Percentiles rank a stretch among this genome's conserved stretches.
These are phyloP conservation scores for Hyles lineata DNA, from an alignment of 2,888 invertebrate species.

Conservation along the genomic window DNA sequence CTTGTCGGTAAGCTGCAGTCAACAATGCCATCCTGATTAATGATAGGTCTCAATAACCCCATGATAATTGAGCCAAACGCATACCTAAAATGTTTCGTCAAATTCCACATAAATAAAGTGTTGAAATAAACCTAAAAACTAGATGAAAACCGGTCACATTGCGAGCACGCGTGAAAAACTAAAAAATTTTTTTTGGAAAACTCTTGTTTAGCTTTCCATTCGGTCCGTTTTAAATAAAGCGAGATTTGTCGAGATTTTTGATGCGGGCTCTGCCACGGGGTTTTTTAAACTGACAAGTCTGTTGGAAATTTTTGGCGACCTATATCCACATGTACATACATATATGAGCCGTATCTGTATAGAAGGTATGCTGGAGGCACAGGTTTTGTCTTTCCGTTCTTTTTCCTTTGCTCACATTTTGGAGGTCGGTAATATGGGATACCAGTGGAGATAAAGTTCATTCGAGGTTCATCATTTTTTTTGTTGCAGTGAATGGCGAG, in stretches of 20 bases:
- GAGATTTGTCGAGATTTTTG: not conserved
- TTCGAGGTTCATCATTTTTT: too few species aligned
- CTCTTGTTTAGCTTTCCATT: conserved; percentile 11
- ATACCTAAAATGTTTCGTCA: too few species aligned
- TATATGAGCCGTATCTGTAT: not conserved
- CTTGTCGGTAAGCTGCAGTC: too few species aligned
- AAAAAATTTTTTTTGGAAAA: not conserved
- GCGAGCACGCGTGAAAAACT: not conserved
- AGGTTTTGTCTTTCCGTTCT: too few species aligned
- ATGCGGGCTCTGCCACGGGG: not conserved
- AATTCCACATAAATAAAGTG: too few species aligned
- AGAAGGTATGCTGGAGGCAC: not conserved
- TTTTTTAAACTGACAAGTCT: not conserved
- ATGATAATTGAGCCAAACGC: too few species aligned
- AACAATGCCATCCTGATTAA: too few species aligned
- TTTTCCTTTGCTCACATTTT: too few species aligned
- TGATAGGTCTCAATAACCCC: too few species aligned
- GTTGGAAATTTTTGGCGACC: not conserved
- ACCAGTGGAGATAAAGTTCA: too few species aligned
- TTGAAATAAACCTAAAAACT: not conserved
- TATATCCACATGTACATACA: not conserved
- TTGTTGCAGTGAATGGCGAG: too few species aligned
- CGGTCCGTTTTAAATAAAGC: conserved; percentile 7
- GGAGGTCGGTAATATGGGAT: too few species aligned
- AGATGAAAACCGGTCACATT: not conserved